These are phyloP conservation scores for Taxidea taxus DNA, from an alignment of 2,113 vertebrate genomes.

Conservation along the genomic window DNA sequence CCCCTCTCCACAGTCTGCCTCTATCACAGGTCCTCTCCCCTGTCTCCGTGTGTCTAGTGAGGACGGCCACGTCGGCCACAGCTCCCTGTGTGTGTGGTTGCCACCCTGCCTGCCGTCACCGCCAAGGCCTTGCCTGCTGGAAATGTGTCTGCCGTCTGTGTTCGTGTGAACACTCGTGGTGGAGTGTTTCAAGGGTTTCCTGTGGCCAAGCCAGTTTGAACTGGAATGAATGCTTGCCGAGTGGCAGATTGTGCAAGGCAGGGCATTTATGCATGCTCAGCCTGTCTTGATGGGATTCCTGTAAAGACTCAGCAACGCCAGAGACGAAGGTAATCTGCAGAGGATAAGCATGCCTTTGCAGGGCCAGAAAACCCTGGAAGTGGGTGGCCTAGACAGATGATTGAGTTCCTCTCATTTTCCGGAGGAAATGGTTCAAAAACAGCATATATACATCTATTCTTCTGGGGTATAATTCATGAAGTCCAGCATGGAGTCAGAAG, in stretches of 20 bases:
- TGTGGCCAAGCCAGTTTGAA: background rate
- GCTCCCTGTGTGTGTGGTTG: background rate
- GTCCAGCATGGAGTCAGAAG: slow-evolving; percentile 11
- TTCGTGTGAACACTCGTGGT: background rate
- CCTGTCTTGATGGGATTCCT: background rate
- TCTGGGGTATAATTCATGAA: background rate
- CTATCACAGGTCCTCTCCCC: background rate
- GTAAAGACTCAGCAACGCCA: background rate
- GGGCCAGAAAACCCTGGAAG: background rate
- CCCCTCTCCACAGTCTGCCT: background rate
- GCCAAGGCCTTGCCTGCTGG: background rate
- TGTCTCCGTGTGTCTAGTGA: background rate
- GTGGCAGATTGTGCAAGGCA: background rate
- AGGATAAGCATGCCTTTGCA: background rate
- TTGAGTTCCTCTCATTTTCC: background rate
- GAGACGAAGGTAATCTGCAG: background rate
- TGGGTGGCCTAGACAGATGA: background rate
- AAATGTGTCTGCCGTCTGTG: background rate
- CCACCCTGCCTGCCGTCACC: background rate
- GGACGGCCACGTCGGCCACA: background rate
- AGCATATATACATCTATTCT: background rate
- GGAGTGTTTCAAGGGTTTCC: slow-evolving; percentile 28
- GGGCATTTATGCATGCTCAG: background rate
- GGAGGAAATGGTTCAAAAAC: background rate
- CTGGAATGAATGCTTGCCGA: background rate